Percentiles rank a stretch among this genome's conserved stretches.
phyloP scores from a whole-genome alignment of 1,140 invertebrate species.

The Hormaphis cornu region DNA sequence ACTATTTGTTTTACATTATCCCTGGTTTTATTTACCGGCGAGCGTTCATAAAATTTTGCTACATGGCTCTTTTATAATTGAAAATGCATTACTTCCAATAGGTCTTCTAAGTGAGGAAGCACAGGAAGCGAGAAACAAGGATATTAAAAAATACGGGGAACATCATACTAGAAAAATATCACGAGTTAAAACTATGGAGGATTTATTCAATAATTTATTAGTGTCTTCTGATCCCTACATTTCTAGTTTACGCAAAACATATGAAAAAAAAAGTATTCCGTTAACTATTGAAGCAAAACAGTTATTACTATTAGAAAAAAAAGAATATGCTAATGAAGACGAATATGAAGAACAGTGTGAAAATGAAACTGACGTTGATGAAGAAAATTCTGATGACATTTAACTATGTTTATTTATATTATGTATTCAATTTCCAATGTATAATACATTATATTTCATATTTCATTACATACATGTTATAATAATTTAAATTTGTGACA shows the following conservation, averaged over 20 bases:
- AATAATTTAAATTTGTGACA: too few relatives aligned
- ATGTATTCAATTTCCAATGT: too few relatives aligned
- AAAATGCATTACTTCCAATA: conserved; percentile 39
- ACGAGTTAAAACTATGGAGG: background rate
- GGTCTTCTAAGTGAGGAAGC: conserved; percentile 41
- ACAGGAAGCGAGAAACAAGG: conserved; percentile 41
- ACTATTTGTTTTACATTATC: too few relatives aligned
- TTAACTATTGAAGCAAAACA: background rate
- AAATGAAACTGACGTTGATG: too few relatives aligned
- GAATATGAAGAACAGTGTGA: too few relatives aligned
- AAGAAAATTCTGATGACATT: too few relatives aligned
- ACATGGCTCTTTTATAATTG: conserved; percentile 40
- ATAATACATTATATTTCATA: too few relatives aligned
- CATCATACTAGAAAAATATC: conserved; percentile 34
- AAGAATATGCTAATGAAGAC: too few relatives aligned
- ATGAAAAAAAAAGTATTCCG: background rate
- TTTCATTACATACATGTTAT: too few relatives aligned
- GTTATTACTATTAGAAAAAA: too few relatives aligned
- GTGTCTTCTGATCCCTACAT: background rate
- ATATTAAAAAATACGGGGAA: conserved; percentile 36
- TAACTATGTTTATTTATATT: too few relatives aligned
- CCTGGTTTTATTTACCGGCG: conserved; percentile 40
- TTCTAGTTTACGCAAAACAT: background rate
- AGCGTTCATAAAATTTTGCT: conserved; percentile 41
- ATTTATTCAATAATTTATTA: background rate